A percentile compares a stretch with the other conserved stretches of the same genome.
phyloP scores from a whole-genome alignment of 2,888 invertebrate genomes.

The Colostygia pectinataria region DNA sequence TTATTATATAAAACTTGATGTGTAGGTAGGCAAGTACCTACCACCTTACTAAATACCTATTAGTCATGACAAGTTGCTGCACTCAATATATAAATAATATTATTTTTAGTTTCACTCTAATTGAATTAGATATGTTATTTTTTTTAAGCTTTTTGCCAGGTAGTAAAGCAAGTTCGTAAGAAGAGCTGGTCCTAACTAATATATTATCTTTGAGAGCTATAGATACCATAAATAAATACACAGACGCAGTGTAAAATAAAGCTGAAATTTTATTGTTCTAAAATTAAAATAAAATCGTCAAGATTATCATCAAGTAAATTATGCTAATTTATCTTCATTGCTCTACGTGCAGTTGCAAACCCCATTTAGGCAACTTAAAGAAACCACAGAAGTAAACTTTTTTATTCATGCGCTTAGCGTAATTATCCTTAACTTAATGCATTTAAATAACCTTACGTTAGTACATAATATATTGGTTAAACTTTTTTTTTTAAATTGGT shows the following conservation, averaged over 20 bases:
- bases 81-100: constrained; percentile 7
- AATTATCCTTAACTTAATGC: too few species aligned
- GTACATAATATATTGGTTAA: too few species aligned
- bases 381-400: too few species aligned
- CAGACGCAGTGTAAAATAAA: neutral
- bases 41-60: constrained; percentile 13
- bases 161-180: too few species aligned
- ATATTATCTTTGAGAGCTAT: neutral
- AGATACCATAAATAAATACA: constrained; percentile 12
- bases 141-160: too few species aligned
- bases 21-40: constrained; percentile 13
- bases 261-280: constrained; percentile 4
- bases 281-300: constrained; percentile 3
- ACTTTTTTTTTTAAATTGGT: too few species aligned
- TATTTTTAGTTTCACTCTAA: constrained; percentile 1
- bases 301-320: constrained; percentile 4
- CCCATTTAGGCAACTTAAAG: too few species aligned
- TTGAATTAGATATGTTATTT: too few species aligned
- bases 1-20: constrained; percentile 26
- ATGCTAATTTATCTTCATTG: neutral
- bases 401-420: too few species aligned
- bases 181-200: too few species aligned
- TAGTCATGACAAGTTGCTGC: constrained; percentile 31
- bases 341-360: too few species aligned
- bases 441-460: too few species aligned